Percentiles rank a stretch among this genome's conserved stretches.
Evolutionary conservation across 2,113 vertebrate species (phyloP).

Genomic region (Dromaius novaehollandiae): DNA sequence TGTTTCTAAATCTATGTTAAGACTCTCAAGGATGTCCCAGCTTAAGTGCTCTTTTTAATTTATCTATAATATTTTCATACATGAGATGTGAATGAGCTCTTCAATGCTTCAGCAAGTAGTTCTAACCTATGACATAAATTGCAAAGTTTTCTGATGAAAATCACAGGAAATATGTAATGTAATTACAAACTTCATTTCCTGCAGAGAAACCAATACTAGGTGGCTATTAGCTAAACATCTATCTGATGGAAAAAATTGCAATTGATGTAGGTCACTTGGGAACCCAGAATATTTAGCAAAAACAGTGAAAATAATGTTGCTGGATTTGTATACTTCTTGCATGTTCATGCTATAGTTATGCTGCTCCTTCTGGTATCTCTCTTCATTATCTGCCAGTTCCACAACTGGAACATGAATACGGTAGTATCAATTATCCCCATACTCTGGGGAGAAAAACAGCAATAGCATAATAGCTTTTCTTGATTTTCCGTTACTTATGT

Average conservation of each 20-base stretch:
- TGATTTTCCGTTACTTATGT: not conserved
- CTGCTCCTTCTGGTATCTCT: not conserved
- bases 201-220: not conserved
- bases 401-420: not conserved
- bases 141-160: constrained; percentile 12
- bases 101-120: not conserved
- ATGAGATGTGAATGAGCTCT: not conserved
- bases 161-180: not conserved
- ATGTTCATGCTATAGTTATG: not conserved
- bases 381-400: constrained; percentile 22
- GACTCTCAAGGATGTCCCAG: not conserved
- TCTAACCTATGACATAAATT: not conserved
- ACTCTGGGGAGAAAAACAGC: not conserved
- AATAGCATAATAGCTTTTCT: not conserved
- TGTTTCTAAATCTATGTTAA: not conserved
- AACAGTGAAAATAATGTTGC: not conserved
- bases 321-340: not conserved
- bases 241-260: not conserved
- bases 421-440: not conserved
- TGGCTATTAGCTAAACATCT: constrained; percentile 11
- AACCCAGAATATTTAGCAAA: constrained; percentile 21
- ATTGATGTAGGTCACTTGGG: not conserved
- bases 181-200: not conserved
- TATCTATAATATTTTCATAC: not conserved
- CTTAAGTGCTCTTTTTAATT: not conserved